Evolutionary conservation across 2,797 vertebrate species (phyloP), one percentile per base, ranked within the genome.

Genomic region (Diplodus sargus): DNA sequence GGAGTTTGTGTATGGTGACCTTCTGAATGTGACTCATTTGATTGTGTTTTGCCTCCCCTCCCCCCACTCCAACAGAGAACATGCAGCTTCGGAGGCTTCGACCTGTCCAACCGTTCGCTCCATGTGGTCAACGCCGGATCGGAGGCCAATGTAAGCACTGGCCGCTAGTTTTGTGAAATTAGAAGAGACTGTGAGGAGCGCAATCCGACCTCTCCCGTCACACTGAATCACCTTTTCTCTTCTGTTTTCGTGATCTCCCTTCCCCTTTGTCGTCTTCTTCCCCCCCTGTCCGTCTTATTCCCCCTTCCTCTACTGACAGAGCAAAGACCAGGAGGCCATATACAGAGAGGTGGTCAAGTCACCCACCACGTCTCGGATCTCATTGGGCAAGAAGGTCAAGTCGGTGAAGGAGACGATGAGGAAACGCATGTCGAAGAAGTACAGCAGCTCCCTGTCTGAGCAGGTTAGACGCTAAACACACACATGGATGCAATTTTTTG

Each of bases 321-420:
- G 93, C 74, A 98, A 98, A 93, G 98, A 99, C 61, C 96, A 96
- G 77, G 97, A 99, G 85, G 96, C 97, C 39, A 93, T 97, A 75
- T 98, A 99, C 93, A 97, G 97, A 87, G 98, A 98, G 78, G 96
- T 96, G 76, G 96, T 98, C 84, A 99, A 99, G 86, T 99, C 98
- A 5, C 98, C 98, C 28, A 96, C 96, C 18, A 97, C 97, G 1
- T 97, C 97, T 53, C 96, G 98, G 59, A 99, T 99, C 90, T 99
- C 98, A 56, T 95, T 99, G 74, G 98, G 98, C 68, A 99, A 98
- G 95, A 99, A 99, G 92, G 98, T 99, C 89, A 99, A 98, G 88
- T 99, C 98, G 0, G 98, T 99, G 56, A 99, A 99, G 91, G 98
- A 99, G 92, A 99, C 98, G 0, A 99, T 99, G 98, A 98, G 97